phyloP scores from a whole-genome alignment of 2,797 vertebrate genomes.

The Hydrocynus forskahlii region DNA sequence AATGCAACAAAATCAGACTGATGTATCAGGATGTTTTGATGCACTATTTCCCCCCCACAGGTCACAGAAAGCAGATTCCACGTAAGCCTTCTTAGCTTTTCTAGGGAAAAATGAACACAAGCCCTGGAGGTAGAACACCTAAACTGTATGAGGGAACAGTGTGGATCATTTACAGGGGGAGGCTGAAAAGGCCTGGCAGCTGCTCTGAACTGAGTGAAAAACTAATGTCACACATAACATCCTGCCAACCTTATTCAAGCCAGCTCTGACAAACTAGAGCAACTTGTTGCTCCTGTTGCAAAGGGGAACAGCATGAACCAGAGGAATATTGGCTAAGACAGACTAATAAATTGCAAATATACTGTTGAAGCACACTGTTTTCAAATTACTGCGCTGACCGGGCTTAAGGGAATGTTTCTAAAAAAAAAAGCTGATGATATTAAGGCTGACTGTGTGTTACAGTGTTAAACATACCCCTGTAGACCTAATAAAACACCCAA shows the following conservation, averaged over 20 bases:
- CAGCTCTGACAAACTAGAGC: conserved; percentile 30
- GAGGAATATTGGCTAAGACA: conserved; percentile 6
- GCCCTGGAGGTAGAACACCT: not conserved
- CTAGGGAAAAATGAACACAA: not conserved
- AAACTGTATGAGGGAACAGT: not conserved
- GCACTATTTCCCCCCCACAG: not conserved
- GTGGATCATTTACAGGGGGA: conserved; percentile 18
- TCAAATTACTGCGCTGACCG: not conserved
- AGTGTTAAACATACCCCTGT: not conserved
- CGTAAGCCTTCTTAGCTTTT: not conserved
- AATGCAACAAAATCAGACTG: too few species aligned
- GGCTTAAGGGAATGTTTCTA: not conserved
- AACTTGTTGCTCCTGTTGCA: conserved; percentile 25
- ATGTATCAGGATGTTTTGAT: not conserved
- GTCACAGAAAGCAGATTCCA: not conserved
- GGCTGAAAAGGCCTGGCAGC: not conserved
- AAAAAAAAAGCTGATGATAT: not conserved
- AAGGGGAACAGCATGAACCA: conserved; percentile 10
- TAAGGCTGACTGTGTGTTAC: not conserved
- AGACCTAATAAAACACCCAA: not conserved
- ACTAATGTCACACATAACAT: conserved; percentile 4
- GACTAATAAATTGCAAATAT: not conserved
- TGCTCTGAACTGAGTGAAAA: conserved; percentile 16
- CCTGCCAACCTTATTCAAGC: conserved; percentile 9
- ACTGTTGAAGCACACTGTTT: not conserved